Percentiles rank a stretch among this genome's conserved stretches.
Evolutionary conservation across 2,113 vertebrate species (phyloP).

Genomic region (Leptocoma aspasia): DNA sequence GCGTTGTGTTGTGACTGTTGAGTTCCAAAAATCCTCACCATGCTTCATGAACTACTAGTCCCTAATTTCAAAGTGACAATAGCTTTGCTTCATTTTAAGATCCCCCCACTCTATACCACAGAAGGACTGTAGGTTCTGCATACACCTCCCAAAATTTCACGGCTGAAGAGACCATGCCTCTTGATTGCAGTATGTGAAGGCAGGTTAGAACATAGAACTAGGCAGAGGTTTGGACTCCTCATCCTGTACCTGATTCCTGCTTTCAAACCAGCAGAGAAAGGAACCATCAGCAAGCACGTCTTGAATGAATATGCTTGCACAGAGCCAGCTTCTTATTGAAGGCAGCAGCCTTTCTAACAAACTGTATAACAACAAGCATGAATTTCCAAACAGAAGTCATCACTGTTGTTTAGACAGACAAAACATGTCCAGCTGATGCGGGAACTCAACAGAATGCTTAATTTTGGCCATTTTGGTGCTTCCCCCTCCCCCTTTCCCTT

Average conservation of each 20-base stretch:
- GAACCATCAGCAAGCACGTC: neutral
- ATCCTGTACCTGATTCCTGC: neutral
- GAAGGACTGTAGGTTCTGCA: neutral
- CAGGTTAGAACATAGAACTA: neutral
- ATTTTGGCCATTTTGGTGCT: neutral
- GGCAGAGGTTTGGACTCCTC: neutral
- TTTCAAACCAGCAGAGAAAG: neutral
- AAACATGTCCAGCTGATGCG: neutral
- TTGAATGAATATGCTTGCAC: neutral
- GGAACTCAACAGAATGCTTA: neutral
- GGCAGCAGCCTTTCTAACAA: neutral
- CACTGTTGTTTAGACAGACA: neutral
- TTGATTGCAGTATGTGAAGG: neutral
- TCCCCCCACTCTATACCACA: neutral
- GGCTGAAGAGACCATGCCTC: neutral
- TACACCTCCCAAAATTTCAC: neutral
- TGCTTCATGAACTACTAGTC: neutral
- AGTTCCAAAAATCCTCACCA: constrained; percentile 11
- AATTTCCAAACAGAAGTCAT: neutral
- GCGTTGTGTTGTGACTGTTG: neutral
- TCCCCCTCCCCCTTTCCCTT: neutral
- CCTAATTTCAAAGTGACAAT: neutral
- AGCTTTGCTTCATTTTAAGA: neutral
- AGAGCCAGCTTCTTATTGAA: neutral
- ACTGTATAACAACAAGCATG: neutral